Conservation (phyloP, 2,113 vertebrate species). For the Antechinus stuartii region DNA sequence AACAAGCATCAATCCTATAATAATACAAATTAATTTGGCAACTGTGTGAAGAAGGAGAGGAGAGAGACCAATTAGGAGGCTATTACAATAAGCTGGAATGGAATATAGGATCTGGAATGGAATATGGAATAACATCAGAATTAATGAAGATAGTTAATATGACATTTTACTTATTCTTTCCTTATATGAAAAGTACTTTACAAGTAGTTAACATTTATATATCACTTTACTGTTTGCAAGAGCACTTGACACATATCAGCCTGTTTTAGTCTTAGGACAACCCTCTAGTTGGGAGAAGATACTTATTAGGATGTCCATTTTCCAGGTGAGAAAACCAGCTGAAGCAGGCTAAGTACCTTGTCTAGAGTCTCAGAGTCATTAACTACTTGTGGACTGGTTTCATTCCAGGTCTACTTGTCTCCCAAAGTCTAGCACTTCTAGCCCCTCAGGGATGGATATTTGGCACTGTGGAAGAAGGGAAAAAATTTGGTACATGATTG, state of each 20-base stretch:
- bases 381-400: not conserved
- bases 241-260: not conserved
- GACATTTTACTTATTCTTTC: not conserved
- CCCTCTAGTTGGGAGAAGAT: not conserved
- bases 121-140: not conserved
- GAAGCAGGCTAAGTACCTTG: not conserved
- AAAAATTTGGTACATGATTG: not conserved
- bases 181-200: not conserved
- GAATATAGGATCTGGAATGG: not conserved
- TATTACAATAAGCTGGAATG: not conserved
- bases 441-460: not conserved
- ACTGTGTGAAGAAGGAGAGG: too few relatives aligned
- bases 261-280: not conserved
- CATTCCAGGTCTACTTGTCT: not conserved
- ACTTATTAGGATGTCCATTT: not conserved
- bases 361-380: not conserved
- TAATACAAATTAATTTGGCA: too few relatives aligned
- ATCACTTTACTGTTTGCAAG: not conserved
- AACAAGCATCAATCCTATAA: not conserved
- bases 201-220: not conserved
- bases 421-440: not conserved
- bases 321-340: not conserved
- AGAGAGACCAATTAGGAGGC: too few relatives aligned
- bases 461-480: not conserved
- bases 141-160: not conserved